These are phyloP conservation scores for Helobdella robusta DNA, from an alignment of 2,888 invertebrate species.

Conservation along the genomic window DNA sequence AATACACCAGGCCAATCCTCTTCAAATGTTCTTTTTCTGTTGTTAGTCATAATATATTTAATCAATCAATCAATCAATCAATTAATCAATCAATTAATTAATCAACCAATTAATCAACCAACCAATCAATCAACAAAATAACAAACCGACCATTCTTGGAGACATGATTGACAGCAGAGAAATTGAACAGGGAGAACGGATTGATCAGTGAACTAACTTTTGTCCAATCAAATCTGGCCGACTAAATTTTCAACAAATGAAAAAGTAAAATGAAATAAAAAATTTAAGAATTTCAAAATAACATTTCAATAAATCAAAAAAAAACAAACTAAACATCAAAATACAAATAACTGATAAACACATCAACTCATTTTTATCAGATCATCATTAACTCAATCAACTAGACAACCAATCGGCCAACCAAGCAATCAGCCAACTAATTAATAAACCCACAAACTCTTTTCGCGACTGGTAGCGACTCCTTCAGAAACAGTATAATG, in stretches of 20 bases:
- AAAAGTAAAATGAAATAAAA: not conserved
- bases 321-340: not conserved
- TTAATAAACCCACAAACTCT: constrained; percentile 40
- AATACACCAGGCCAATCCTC: constrained; percentile 54
- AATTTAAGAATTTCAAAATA: not conserved
- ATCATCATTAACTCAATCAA: not conserved
- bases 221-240: not conserved
- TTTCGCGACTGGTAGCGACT: constrained; percentile 67
- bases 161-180: constrained; percentile 61
- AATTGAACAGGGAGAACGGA: constrained; percentile 57
- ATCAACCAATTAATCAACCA: not conserved
- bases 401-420: not conserved
- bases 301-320: not conserved
- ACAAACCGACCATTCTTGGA: not conserved
- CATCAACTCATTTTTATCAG: not conserved
- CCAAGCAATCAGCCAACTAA: not conserved
- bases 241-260: no score
- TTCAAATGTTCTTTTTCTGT: constrained; percentile 55
- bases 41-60: constrained; percentile 33
- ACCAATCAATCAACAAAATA: not conserved
- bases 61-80: not conserved
- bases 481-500: constrained; percentile 65
- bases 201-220: constrained; percentile 54
- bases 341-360: not conserved
- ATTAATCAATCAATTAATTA: not conserved